Evolutionary conservation across 2,797 vertebrate species (phyloP).

Genomic region (Clamator glandarius): DNA sequence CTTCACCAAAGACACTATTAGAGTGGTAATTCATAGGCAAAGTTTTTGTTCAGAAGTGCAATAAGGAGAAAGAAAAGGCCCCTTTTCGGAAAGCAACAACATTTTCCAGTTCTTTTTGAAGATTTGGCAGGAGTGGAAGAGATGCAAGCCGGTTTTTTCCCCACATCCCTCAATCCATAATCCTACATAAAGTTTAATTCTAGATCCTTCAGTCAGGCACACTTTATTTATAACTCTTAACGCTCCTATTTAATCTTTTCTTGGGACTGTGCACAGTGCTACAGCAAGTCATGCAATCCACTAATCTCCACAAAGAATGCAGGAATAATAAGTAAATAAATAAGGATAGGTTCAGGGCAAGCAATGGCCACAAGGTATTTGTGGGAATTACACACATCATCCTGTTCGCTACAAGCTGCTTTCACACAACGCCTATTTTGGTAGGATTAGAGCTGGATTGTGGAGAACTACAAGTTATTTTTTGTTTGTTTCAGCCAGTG

Average conservation of each 20-base stretch:
- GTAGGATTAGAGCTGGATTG: neutral
- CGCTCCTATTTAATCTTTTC: neutral
- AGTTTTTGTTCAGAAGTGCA: neutral
- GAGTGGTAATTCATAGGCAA: neutral
- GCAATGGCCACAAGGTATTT: neutral
- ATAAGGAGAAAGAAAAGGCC: neutral
- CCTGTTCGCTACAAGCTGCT: neutral
- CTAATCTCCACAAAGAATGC: slow-evolving; percentile 46
- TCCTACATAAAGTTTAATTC: neutral
- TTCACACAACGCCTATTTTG: neutral
- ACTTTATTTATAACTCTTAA: slow-evolving; percentile 22
- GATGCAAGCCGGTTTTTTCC: neutral
- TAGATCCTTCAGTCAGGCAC: neutral
- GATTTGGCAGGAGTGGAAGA: neutral
- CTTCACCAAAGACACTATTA: neutral
- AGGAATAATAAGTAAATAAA: slow-evolving; percentile 29
- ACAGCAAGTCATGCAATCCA: neutral
- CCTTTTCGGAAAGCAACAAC: neutral
- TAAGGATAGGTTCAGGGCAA: slow-evolving; percentile 28
- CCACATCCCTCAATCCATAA: neutral
- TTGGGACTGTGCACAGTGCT: neutral
- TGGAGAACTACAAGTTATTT: neutral
- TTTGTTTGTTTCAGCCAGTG: neutral
- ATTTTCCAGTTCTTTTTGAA: neutral
- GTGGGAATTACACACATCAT: neutral